A percentile compares a stretch with the other conserved stretches of the same genome.
Conservation (phyloP, 2,888 invertebrate species). For the Lepidochitona cinerea region DNA sequence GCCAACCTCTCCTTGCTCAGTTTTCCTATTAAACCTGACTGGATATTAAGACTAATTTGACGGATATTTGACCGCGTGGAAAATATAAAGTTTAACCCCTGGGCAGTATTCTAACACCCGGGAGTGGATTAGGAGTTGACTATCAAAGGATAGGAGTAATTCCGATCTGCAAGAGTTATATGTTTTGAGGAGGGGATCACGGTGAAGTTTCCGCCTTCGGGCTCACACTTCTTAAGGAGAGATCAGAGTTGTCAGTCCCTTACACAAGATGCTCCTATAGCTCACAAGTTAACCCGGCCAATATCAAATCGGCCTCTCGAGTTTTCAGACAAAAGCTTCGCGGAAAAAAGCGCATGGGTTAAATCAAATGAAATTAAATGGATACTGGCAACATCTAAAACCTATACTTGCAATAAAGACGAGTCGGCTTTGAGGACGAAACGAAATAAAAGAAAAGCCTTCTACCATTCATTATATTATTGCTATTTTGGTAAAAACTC, state of each 20-base stretch:
- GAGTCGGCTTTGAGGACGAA: neutral
- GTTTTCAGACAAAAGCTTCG: too few species aligned
- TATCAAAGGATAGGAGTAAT: neutral
- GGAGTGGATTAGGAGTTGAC: neutral
- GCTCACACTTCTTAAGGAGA: neutral
- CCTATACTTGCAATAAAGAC: neutral
- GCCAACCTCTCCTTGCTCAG: neutral
- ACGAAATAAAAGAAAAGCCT: neutral
- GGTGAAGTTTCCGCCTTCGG: too few species aligned
- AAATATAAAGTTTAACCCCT: slow-evolving; percentile 7
- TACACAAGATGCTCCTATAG: neutral
- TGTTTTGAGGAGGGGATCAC: neutral
- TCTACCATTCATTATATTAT: too few species aligned
- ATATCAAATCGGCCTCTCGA: too few species aligned
- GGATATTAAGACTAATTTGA: slow-evolving; percentile 6
- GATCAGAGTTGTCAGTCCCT: neutral
- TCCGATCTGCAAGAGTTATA: neutral
- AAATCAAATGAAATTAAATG: slow-evolving; percentile 4
- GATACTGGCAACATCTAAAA: neutral
- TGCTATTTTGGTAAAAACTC: too few species aligned
- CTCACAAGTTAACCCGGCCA: neutral
- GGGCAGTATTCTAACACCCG: neutral
- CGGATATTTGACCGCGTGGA: neutral
- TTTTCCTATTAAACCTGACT: neutral
- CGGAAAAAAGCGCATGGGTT: too few species aligned